These are phyloP conservation scores for Lepilemur septentrionalis DNA, from an alignment of 2,797 vertebrate species.

Conservation along the genomic window DNA sequence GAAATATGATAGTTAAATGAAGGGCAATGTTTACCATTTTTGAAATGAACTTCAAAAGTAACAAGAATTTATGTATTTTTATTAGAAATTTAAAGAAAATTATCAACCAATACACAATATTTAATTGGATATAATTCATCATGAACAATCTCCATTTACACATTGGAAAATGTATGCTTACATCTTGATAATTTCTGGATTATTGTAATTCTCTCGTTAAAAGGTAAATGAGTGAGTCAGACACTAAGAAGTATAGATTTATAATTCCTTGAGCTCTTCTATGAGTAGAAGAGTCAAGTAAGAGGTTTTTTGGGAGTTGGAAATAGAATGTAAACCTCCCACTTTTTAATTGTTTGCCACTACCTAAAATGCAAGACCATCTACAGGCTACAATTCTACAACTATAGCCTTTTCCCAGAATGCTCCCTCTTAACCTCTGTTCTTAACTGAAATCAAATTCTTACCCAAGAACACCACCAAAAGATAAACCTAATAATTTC, in stretches of 20 bases:
- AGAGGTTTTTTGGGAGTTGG: background rate
- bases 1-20: background rate
- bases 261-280: background rate
- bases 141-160: background rate
- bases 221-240: background rate
- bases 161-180: background rate
- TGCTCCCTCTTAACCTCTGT: background rate
- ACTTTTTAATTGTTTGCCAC: background rate
- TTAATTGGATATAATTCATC: background rate
- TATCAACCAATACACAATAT: background rate
- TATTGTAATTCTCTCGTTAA: background rate
- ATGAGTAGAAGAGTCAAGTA: background rate
- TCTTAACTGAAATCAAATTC: background rate
- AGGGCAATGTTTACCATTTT: background rate
- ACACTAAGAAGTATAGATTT: background rate
- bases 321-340: background rate
- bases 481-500: background rate
- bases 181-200: background rate
- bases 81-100: background rate
- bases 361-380: background rate
- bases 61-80: background rate
- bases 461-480: fast-evolving
- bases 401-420: background rate
- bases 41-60: background rate
- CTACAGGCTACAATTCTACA: background rate